Conservation (phyloP, 1,140 invertebrate species). For the Octopus sinensis region DNA sequence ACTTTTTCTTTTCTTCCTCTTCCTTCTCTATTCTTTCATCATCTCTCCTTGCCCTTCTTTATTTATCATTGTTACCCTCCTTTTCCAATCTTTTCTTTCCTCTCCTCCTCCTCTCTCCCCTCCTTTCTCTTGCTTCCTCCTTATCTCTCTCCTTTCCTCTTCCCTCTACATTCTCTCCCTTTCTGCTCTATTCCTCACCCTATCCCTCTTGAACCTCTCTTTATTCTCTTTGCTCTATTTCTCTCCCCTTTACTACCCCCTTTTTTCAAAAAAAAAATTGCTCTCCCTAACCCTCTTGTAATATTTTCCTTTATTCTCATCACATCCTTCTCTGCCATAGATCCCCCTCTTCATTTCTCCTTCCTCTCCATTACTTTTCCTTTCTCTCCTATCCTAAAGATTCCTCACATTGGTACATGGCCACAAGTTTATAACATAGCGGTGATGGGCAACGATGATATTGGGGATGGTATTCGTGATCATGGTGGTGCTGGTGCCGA, state of each 20-base stretch:
- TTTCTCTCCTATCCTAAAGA: not conserved
- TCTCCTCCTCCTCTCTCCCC: not conserved
- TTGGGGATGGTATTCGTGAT: too few relatives aligned
- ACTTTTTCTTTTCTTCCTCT: not conserved
- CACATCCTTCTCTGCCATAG: not conserved
- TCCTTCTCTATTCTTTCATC: not conserved
- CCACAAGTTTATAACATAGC: too few relatives aligned
- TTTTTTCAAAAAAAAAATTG: not conserved
- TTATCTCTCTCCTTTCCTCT: not conserved
- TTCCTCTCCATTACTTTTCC: not conserved
- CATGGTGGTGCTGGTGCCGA: too few relatives aligned
- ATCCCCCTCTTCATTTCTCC: not conserved
- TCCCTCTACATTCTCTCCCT: not conserved
- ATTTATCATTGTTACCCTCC: not conserved
- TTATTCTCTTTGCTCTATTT: not conserved
- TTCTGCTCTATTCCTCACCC: not conserved
- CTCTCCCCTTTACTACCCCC: not conserved
- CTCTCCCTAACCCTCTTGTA: not conserved
- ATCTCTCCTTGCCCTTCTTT: not conserved
- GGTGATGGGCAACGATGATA: too few relatives aligned
- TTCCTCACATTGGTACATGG: not conserved
- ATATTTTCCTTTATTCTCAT: not conserved
- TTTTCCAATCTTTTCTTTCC: not conserved
- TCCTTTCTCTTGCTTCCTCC: not conserved
- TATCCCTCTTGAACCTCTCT: not conserved